These are phyloP conservation scores for Listrodromus nycthemerus DNA, from an alignment of 2,888 invertebrate species.

Conservation along the genomic window DNA sequence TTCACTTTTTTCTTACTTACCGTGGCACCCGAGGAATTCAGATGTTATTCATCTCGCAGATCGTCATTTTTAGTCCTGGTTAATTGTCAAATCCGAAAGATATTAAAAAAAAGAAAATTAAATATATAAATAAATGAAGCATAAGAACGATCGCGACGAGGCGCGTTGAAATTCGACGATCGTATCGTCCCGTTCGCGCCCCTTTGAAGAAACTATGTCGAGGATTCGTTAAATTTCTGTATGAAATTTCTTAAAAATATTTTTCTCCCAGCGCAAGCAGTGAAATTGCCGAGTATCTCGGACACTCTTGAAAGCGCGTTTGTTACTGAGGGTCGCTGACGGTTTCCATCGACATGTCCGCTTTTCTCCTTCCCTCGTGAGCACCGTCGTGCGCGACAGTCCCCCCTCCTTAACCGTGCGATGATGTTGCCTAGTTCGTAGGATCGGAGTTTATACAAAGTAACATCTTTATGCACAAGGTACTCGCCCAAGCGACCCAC, in stretches of 20 bases:
- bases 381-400: slow-evolving; percentile 60
- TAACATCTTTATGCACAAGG: slow-evolving; percentile 15
- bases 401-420: slow-evolving; percentile 51
- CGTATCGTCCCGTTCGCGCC: neutral
- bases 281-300: slow-evolving; percentile 29
- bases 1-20: slow-evolving; percentile 12
- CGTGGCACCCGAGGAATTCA: slow-evolving; percentile 11
- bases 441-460: slow-evolving; percentile 17
- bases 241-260: neutral
- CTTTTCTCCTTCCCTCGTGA: slow-evolving; percentile 71
- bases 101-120: neutral
- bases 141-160: neutral
- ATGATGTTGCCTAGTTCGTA: slow-evolving; percentile 26
- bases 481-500: neutral
- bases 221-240: neutral
- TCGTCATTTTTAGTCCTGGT: neutral
- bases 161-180: neutral
- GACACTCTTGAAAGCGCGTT: slow-evolving; percentile 50
- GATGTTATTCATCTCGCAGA: slow-evolving; percentile 4
- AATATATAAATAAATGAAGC: neutral
- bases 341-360: slow-evolving; percentile 69
- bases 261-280: neutral
- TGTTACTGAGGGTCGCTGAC: slow-evolving; percentile 66
- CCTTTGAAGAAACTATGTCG: neutral
- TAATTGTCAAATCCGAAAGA: neutral